Base-by-base conservation (phyloP, 2,113 vertebrate species). In the Oxyura jamaicensis region DNA sequence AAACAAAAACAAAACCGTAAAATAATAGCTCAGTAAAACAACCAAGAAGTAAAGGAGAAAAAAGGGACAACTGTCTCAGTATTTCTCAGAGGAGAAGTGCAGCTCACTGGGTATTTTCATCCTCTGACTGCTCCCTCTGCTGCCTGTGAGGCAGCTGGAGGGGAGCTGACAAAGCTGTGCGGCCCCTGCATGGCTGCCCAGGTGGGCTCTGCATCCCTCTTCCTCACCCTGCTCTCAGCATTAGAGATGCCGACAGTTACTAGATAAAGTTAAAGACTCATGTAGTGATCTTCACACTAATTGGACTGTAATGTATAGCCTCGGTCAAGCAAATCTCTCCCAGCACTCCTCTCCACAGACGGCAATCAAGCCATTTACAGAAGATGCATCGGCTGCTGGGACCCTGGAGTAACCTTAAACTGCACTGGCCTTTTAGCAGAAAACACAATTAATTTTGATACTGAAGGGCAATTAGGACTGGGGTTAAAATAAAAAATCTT, bases 361-460 rank as follows among this genome's bases (percentile, higher is more conserved):
- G 84, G 97, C 98, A 98, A 98, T 98, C 98, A 97, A 98, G 97
- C 95, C 98, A 98, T 97, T 98, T 98, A 97, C 94, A 97, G 98
- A 98, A 98, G 98, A 98, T 98, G 97, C 98, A 98, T 98, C 83
- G 98, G 97, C 97, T 97, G 97, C 96, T 53, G 86, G 96, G 97
- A 98, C 98, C 98, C 97, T 95, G 78, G 96, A 97, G 98, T 98
- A 98, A 98, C 98, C 98, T 98, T 98, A 98, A 97, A 96, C 97
- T 95, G 96, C 86, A 59, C 96, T 98, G 98, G 98, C 98, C 98
- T 98, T 98, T 98, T 98, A 98, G 98, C 75, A 89, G 97, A 98
- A 98, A 98, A 98, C 96, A 98, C 98, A 98, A 98, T 98, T 98
- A 98, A 98, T 98, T 98, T 97, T 98, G 97, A 98, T 98, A 96